These are phyloP conservation scores for Micrastur ruficollis DNA, from an alignment of 2,797 vertebrate genomes.

Conservation along the genomic window DNA sequence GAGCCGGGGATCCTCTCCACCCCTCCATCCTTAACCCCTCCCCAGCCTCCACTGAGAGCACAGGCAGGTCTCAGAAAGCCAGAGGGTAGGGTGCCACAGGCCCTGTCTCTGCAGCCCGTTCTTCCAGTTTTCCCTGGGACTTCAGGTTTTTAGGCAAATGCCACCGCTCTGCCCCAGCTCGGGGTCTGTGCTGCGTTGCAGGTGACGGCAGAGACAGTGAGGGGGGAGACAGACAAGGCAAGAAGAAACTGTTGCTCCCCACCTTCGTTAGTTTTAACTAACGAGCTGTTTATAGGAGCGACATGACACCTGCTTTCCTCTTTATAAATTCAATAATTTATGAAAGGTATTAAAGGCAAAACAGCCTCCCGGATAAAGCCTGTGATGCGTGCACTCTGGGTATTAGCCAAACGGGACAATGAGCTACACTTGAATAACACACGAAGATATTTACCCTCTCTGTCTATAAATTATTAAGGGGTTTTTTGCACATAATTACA, in stretches of 20 bases:
- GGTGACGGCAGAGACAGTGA: not conserved
- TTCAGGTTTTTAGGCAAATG: not conserved
- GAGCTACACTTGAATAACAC: conserved; percentile 67
- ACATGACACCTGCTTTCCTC: conserved; percentile 72
- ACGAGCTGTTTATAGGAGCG: conserved; percentile 69
- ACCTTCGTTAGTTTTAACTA: conserved; percentile 69
- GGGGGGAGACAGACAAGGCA: not conserved
- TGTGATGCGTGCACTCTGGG: conserved; percentile 55
- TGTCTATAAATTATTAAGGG: conserved; percentile 72
- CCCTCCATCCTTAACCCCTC: not conserved
- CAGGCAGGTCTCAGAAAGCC: not conserved
- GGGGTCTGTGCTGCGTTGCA: not conserved
- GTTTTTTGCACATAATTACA: conserved; percentile 72
- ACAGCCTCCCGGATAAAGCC: conserved; percentile 41
- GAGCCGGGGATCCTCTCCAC: not conserved
- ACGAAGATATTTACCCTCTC: conserved; percentile 68
- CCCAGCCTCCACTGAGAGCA: not conserved
- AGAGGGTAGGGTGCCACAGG: not conserved
- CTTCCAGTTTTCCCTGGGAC: not conserved
- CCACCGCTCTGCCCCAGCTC: not conserved
- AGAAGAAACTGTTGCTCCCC: not conserved
- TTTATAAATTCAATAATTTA: conserved; percentile 77
- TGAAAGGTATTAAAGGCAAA: conserved; percentile 68
- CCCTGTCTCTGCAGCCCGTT: not conserved
- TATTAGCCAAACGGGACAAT: conserved; percentile 70